Evolutionary conservation across 2,113 vertebrate species (phyloP), one percentile per base, ranked within the genome.

Genomic region (Nanorana parkeri): DNA sequence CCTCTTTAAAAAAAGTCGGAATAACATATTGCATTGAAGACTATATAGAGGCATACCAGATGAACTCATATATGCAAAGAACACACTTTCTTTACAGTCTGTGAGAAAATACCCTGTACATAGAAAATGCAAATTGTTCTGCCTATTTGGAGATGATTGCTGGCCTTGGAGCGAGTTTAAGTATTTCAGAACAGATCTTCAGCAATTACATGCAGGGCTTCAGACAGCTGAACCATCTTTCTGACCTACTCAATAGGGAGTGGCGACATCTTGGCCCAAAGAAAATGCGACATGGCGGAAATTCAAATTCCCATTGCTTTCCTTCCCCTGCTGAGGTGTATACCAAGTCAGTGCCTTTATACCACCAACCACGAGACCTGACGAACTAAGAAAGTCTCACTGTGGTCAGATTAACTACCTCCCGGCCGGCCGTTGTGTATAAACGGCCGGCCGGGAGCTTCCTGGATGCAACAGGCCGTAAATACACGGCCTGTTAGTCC

Each of bases 371-470:
- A 79, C 13, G 52, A 68, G 28, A 15, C 64, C 36, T 79, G 77
- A 68, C 52, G 65, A 69, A 79, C 69, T 29, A 78, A 68, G 77
- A 65, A 78, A 78, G 54, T 79, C 65, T 79, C 7, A 16, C 77
- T 79, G 65, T 28, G 65, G 77, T 68, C 66, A 47, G 29, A 79
- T 79, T 79, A n/a, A n/a, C n/a, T n/a, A n/a, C n/a, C n/a, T n/a
- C n/a, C n/a, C n/a, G n/a, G n/a, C n/a, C n/a, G n/a, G n/a, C n/a
- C n/a, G n/a, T n/a, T n/a, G n/a, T n/a, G n/a, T n/a, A n/a, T n/a
- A n/a, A n/a, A n/a, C n/a, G n/a, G n/a, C n/a, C n/a, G n/a, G n/a
- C n/a, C n/a, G n/a, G n/a, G n/a, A n/a, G n/a, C n/a, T n/a, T n/a
- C n/a, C n/a, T n/a, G n/a, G n/a, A n/a, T n/a, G n/a, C n/a, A n/a